phyloP scores from a whole-genome alignment of 2,113 vertebrate species.

The Gnathonemus echidnorhynchus region DNA sequence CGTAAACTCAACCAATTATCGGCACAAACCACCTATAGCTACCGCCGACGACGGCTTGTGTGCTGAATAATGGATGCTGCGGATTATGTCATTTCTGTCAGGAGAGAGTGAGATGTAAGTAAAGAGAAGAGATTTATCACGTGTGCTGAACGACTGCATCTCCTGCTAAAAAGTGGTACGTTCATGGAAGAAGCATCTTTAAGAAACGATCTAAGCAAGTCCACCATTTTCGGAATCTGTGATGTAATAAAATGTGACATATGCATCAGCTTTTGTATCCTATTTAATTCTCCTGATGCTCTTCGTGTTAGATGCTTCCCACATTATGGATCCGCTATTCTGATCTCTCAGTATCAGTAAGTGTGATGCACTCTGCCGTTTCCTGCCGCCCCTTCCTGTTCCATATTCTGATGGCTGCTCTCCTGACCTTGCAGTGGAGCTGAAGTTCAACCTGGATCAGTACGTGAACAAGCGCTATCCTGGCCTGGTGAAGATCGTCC shows the following conservation, averaged over 20 bases:
- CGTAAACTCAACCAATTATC: not conserved
- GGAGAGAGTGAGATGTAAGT: not conserved
- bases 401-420: conserved; percentile 11
- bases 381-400: not conserved
- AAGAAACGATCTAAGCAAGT: not conserved
- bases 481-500: conserved; percentile 88
- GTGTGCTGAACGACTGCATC: not conserved
- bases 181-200: not conserved
- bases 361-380: not conserved
- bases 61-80: not conserved
- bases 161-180: not conserved
- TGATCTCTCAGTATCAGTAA: not conserved
- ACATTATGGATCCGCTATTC: not conserved
- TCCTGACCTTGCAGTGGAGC: conserved; percentile 66
- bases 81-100: not conserved
- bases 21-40: not conserved
- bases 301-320: not conserved
- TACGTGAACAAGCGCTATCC: conserved; percentile 89
- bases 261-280: not conserved
- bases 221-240: not conserved
- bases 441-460: conserved; percentile 92
- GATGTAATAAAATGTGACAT: not conserved
- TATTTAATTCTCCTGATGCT: not conserved
- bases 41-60: not conserved
- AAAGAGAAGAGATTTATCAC: not conserved